Percentiles rank a stretch among this genome's conserved stretches.
Evolutionary conservation across 2,113 vertebrate species (phyloP).

Genomic region (Speoplatyrhinus poulsoni): DNA sequence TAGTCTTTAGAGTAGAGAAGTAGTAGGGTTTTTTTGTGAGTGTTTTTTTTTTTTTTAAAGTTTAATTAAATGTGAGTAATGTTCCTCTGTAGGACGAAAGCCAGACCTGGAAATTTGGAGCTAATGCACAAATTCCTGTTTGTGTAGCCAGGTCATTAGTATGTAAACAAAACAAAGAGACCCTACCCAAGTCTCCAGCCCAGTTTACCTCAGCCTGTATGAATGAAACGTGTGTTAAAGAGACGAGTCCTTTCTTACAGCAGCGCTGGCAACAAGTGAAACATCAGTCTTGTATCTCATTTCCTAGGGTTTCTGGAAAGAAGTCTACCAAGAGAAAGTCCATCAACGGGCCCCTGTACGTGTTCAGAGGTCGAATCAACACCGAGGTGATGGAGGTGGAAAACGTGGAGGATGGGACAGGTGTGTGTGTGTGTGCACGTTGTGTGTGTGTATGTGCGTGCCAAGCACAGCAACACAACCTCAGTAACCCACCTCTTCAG

Average conservation of each 20-base stretch:
- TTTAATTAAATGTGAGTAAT: slow-evolving; percentile 14
- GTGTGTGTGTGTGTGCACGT: slow-evolving; percentile 62
- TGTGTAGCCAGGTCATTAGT: slow-evolving; percentile 11
- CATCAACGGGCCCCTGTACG: slow-evolving; percentile 92
- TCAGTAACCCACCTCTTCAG: not conserved
- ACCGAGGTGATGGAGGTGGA: slow-evolving; percentile 99
- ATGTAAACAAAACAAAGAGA: slow-evolving; percentile 26
- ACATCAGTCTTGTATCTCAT: slow-evolving; percentile 44
- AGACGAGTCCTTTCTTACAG: slow-evolving; percentile 28
- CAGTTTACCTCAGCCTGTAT: slow-evolving; percentile 18
- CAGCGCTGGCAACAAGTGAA: slow-evolving; percentile 38
- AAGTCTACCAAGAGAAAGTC: slow-evolving; percentile 95
- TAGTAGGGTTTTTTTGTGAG: too few species aligned
- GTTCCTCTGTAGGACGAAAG: not conserved
- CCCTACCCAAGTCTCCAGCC: slow-evolving; percentile 5
- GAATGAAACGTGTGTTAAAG: slow-evolving; percentile 18
- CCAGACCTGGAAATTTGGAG: slow-evolving; percentile 9
- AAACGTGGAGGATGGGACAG: slow-evolving; percentile 98
- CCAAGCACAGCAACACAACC: not conserved
- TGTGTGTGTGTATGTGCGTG: not conserved
- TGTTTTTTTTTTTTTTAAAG: not conserved
- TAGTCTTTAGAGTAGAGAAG: not conserved
- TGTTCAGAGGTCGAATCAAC: slow-evolving; percentile 97
- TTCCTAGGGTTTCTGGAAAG: slow-evolving; percentile 90
- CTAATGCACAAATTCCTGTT: slow-evolving; percentile 33